Base-by-base conservation (phyloP, 2,113 vertebrate species). In the Corapipo altera region DNA sequence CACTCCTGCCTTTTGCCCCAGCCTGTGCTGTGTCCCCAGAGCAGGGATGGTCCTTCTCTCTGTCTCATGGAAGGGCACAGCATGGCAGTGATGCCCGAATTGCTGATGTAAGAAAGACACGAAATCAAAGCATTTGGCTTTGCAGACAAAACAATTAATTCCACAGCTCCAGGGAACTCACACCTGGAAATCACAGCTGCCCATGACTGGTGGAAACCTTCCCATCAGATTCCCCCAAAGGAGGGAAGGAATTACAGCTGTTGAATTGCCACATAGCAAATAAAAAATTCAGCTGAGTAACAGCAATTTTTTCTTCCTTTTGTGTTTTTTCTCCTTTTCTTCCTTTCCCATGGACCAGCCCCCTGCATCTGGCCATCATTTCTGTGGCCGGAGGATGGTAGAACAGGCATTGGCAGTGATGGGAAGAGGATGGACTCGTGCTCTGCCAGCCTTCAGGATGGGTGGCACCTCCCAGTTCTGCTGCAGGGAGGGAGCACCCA, bases 131-230 rank as follows among this genome's bases (percentile, higher is more conserved):
- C 22, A 44, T 26, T 69, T 48, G 57, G 5, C 18, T 52, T 79
- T 54, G 32, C 28, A 44, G 86, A 37, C 3, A 8, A 49, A 86
- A n/a, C 2, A 9, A 15, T 59, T 48, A 9, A 15, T 59, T 48
- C 21, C 32, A 21, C 0, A 0, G 52, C 12, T 12, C 15, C 3
- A 8, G 43, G 12, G 23, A 17, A 18, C 46, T 46, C 54, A 33
- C 27, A 58, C 10, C 54, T n/a, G 27, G 73, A 74, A 82, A 65
- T 74, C 41, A 30, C 35, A 75, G 15, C 55, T 70, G 61, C 12
- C 33, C 30, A 32, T 0, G 2, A 85, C 35, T 11, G 8, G 10
- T 28, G 2, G 61, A 72, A 77, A 28, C 11, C 5, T 62, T 61
- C 39, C 44, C 51, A n/a, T 11, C 4, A 3, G 5, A 26, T 71